Evolutionary conservation across 92 coral and sea anemone species (phyloP).

Genomic region (Palythoa heliodiscus): DNA sequence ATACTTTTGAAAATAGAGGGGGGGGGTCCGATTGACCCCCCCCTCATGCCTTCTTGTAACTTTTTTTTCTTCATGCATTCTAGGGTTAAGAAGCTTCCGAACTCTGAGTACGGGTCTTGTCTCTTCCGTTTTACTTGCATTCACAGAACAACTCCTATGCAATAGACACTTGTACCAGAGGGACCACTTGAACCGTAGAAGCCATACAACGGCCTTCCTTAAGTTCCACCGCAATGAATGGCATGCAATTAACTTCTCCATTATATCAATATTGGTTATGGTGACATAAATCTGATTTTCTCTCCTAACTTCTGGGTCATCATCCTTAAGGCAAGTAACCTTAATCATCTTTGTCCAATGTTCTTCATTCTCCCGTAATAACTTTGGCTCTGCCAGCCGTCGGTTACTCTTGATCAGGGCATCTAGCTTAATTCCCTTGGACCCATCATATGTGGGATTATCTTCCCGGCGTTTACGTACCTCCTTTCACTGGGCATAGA

Average conservation of each 20-base stretch:
- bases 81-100: too few relatives aligned
- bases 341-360: too few relatives aligned
- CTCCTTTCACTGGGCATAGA: slow-evolving; percentile 53
- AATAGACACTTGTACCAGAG: slow-evolving; percentile 21
- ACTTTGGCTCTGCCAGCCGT: background rate
- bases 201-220: slow-evolving; percentile 62
- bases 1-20: too few relatives aligned
- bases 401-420: background rate
- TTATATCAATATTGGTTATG: slow-evolving; percentile 24
- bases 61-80: too few relatives aligned
- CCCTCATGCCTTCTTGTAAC: too few relatives aligned
- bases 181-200: slow-evolving; percentile 55
- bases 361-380: too few relatives aligned
- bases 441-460: background rate
- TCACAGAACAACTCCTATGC: background rate
- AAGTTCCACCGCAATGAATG: slow-evolving; percentile 71
- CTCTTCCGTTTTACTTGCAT: background rate
- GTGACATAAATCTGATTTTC: slow-evolving; percentile 48
- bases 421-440: background rate
- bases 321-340: background rate
- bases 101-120: slow-evolving; percentile 16
- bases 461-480: background rate
- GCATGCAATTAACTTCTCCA: slow-evolving; percentile 43
- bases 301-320: slow-evolving; percentile 48
- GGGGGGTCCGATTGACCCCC: too few relatives aligned